These are phyloP conservation scores for Esox lucius DNA, from an alignment of 2,797 vertebrate species.

Conservation along the genomic window DNA sequence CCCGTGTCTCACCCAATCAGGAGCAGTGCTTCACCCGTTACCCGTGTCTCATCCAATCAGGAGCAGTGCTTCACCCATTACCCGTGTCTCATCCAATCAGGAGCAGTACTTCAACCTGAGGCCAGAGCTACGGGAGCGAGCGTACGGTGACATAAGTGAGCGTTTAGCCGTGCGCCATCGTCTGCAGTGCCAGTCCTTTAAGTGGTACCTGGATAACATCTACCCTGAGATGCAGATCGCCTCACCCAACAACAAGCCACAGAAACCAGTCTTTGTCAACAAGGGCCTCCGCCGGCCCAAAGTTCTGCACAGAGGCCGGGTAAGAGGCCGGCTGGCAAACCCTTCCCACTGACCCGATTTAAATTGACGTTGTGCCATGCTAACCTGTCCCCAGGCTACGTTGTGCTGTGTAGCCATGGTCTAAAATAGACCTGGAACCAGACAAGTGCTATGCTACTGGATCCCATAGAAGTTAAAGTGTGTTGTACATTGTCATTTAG, in stretches of 20 bases:
- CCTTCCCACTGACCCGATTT: no score
- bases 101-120: conserved; percentile 93
- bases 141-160: conserved; percentile 86
- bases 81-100: conserved; percentile 54
- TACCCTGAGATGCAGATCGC: conserved; percentile 94
- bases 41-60: conserved; percentile 55
- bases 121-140: conserved; percentile 84
- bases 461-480: not conserved
- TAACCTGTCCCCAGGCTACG: not conserved
- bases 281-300: conserved; percentile 85
- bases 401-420: not conserved
- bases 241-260: conserved; percentile 80
- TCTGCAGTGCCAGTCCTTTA: conserved; percentile 87
- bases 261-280: conserved; percentile 84
- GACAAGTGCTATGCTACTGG: not conserved
- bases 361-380: not conserved
- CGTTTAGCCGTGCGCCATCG: conserved; percentile 81
- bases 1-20: conserved; percentile 55
- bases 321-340: conserved; percentile 61
- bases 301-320: conserved; percentile 87
- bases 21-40: conserved; percentile 88
- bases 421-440: not conserved
- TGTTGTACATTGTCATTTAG: not conserved
- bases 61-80: conserved; percentile 85
- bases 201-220: conserved; percentile 92